Base-by-base conservation (phyloP, 2,888 invertebrate genomes). In the Synergus umbraculus region DNA sequence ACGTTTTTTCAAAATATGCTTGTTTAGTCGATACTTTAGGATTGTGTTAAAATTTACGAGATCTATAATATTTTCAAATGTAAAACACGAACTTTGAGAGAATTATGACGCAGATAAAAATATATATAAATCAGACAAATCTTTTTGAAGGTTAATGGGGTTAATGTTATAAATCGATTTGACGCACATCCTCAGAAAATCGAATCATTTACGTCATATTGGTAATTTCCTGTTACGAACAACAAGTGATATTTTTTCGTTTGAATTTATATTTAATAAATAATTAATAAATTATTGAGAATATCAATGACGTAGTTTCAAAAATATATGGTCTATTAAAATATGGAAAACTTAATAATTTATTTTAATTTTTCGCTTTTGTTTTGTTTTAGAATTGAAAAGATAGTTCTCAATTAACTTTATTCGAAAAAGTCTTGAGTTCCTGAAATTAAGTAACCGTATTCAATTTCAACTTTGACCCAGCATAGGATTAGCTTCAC, bases 381-480 rank as follows among this genome's bases (percentile, higher is more conserved):
- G 12, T 10, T 63, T 63, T 58, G 9, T 18, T 58, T 58, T 18
- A 58, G 8, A 18, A 58, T 9, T 18, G 18, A n/a, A 18, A 13
- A 41, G 22, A 65, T 65, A n/a, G 43, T 66, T 43, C 41, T 43
- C 1, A 66, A 66, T 43, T 43, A 43, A 41, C 10, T 63, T 63
- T 63, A 37, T 43, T 66, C 15, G 66, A 4, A 66, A 66, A 18
- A 43, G 4, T n/a, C 10, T 18, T n/a, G 10, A 44, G 41, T n/a
- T 44, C 10, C 0, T n/a, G 66, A 18, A 66, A 43, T 66, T 4
- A 66, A 41, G 66, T 43, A 66, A 43, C 18, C 43, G 66, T 66
- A 66, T 66, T 66, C 43, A 66, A 66, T 66, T 66, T 66, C 43
- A 66, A 43, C 66, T 66, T 66, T 66, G 65, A 66, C 43, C 65